Base-by-base conservation (phyloP, 2,888 invertebrate species). In the Chymomyza amoena region DNA sequence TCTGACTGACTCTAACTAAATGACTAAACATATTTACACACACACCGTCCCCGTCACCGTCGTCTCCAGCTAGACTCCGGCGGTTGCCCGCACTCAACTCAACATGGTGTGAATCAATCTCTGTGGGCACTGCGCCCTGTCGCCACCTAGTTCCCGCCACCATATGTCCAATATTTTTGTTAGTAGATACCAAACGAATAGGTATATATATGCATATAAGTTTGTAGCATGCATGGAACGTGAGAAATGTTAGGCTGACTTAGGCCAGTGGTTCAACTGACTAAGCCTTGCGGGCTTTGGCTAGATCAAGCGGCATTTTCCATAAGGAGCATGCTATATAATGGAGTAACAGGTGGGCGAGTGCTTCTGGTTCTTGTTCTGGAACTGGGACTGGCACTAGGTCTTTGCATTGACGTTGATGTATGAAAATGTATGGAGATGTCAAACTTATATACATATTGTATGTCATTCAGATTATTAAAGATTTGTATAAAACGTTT, bases 181-280 rank as follows among this genome's bases (percentile, higher is more conserved):
- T 60, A 10, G 39, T 45, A 32, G 32, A 32, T 32, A 32, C 39
- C 13, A 7, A 36, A 36, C 36, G 36, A 9, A n/a, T n/a, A n/a
- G n/a, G 13, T 45, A 45, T 13, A 45, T 13, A 45, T 45, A 45
- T 45, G 39, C 39, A 13, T 45, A 45, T 45, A 45, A 45, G 39
- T 45, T 45, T 45, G 39, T 60, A 63, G 68, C 61, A 68, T 62
- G 68, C 66, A 28, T 56, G 79, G 73, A 88, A 83, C 84, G 85
- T 87, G 84, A 82, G 89, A 84, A 87, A 89, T 85, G 80, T 80
- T 85, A 69, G 78, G 60, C 78, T 71, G 76, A 80, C 80, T 87
- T 84, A 87, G 83, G 79, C 87, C 85, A 77, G 75, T 84, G 89
- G 85, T 87, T 88, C 83, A 87, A 82, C 71, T 69, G 60, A 66